Evolutionary conservation across 2,888 invertebrate genomes (phyloP).

Genomic region (Anticlea derivata): DNA sequence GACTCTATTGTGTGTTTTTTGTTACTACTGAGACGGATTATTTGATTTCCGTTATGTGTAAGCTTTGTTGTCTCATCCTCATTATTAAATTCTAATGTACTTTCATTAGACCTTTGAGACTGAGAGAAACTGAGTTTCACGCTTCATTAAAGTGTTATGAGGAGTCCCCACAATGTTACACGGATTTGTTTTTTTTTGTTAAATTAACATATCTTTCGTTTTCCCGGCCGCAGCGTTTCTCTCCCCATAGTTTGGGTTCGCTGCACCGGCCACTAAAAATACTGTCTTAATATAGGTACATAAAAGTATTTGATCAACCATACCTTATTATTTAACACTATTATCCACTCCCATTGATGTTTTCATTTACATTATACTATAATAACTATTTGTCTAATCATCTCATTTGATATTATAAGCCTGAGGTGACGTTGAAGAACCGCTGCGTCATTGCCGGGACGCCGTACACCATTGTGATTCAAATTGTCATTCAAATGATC

Average conservation of each 20-base stretch:
- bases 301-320: no score
- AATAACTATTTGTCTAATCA: slow-evolving; percentile 26
- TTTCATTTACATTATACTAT: neutral
- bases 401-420: slow-evolving; percentile 44
- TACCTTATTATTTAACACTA: neutral
- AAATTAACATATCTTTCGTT: no score
- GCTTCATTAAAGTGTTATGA: no score
- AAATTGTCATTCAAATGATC: slow-evolving; percentile 77
- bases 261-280: no score
- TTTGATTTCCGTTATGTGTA: slow-evolving; percentile 80
- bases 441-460: slow-evolving; percentile 72
- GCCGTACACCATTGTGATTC: slow-evolving; percentile 73
- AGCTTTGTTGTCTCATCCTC: slow-evolving; percentile 65
- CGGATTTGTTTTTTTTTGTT: no score
- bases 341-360: neutral
- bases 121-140: no score
- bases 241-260: no score
- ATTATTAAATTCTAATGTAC: slow-evolving; percentile 50
- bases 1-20: slow-evolving; percentile 82
- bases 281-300: no score
- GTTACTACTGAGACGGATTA: slow-evolving; percentile 70
- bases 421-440: slow-evolving; percentile 54
- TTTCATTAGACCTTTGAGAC: slow-evolving; percentile 28
- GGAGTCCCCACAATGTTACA: no score
- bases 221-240: no score